phyloP scores from a whole-genome alignment of 2,888 invertebrate genomes.

The Pinctada fucata region DNA sequence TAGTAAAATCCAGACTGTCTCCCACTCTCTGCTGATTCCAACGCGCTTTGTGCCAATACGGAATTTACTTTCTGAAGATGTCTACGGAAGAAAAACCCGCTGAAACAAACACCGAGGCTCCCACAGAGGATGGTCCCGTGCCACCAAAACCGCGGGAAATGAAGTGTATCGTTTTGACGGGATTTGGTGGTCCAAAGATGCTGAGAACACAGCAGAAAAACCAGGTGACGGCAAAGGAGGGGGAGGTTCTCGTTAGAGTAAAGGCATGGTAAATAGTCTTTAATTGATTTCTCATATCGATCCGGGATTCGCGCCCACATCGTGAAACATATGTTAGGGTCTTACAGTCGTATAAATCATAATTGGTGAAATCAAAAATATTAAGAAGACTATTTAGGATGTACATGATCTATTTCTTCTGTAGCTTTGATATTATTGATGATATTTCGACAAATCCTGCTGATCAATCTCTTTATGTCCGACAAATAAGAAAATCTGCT shows the following conservation, averaged over 20 bases:
- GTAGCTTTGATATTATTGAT: too few relatives aligned
- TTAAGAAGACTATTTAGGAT: too few relatives aligned
- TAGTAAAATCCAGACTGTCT: neutral
- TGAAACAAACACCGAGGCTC: slow-evolving; percentile 26
- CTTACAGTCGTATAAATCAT: slow-evolving; percentile 6
- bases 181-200: slow-evolving; percentile 91
- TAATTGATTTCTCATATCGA: slow-evolving; percentile 27
- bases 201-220: slow-evolving; percentile 90
- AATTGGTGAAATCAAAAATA: too few relatives aligned
- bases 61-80: neutral
- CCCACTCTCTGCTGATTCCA: too few relatives aligned
- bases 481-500: too few relatives aligned
- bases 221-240: slow-evolving; percentile 81
- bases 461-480: too few relatives aligned
- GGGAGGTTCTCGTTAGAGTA: slow-evolving; percentile 87
- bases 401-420: too few relatives aligned
- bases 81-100: slow-evolving; percentile 11
- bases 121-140: slow-evolving; percentile 70
- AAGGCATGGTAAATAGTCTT: slow-evolving; percentile 87
- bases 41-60: neutral
- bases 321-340: slow-evolving; percentile 34
- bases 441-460: too few relatives aligned
- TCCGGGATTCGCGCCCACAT: slow-evolving; percentile 19
- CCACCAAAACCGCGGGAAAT: slow-evolving; percentile 84
- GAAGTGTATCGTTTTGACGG: slow-evolving; percentile 89